Conservation (phyloP, 2,888 invertebrate genomes). For the Zeuzera pyrina region DNA sequence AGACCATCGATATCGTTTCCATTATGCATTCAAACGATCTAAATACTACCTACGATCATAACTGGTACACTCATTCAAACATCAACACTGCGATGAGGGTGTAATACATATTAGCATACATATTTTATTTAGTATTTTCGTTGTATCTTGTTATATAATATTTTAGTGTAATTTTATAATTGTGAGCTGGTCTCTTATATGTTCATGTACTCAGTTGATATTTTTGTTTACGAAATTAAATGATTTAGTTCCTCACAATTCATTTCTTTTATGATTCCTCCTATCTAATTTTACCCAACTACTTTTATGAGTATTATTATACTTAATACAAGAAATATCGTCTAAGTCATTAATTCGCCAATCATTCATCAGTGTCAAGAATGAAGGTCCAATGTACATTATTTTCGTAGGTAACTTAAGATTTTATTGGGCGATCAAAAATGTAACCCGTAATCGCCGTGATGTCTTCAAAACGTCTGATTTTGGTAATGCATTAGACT, state of each 20-base stretch:
- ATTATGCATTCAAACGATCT: background rate
- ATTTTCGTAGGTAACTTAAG: slow-evolving; percentile 59
- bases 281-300: too few species aligned
- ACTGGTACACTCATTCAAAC: slow-evolving; percentile 11
- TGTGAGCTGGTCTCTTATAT: slow-evolving; percentile 66
- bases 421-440: slow-evolving; percentile 41
- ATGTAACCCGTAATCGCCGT: slow-evolving; percentile 25
- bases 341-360: slow-evolving; percentile 30
- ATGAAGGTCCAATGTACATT: slow-evolving; percentile 58
- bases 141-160: background rate
- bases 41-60: slow-evolving; percentile 11
- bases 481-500: slow-evolving; percentile 34
- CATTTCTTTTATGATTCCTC: too few species aligned
- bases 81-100: slow-evolving; percentile 20
- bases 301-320: slow-evolving; percentile 1
- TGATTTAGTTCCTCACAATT: background rate
- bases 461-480: slow-evolving; percentile 44
- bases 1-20: slow-evolving; percentile 4
- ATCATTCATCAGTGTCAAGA: slow-evolving; percentile 44
- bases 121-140: slow-evolving; percentile 30
- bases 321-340: slow-evolving; percentile 22
- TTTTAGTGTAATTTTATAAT: too few species aligned
- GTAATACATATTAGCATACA: slow-evolving; percentile 35
- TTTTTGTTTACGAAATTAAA: slow-evolving; percentile 1
- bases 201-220: slow-evolving; percentile 49